phyloP scores from a whole-genome alignment of 2,888 invertebrate genomes.

The Athalia circularis region DNA sequence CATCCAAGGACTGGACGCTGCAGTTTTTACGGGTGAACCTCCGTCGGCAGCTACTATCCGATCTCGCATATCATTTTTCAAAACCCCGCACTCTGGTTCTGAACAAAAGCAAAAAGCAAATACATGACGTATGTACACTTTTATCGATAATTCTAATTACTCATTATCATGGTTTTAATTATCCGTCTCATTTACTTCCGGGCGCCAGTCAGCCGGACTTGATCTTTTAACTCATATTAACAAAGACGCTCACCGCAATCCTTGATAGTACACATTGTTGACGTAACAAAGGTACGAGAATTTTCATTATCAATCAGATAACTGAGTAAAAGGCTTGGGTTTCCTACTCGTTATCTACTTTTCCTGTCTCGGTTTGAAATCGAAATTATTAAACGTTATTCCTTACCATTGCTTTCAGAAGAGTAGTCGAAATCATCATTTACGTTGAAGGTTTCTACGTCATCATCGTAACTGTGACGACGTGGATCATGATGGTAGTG shows the following conservation, averaged over 20 bases:
- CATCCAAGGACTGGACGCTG: slow-evolving; percentile 56
- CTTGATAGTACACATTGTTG: no score
- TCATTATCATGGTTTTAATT: background rate
- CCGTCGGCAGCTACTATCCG: slow-evolving; percentile 50
- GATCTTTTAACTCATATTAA: background rate
- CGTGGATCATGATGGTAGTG: background rate
- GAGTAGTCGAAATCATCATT: background rate
- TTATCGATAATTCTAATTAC: background rate
- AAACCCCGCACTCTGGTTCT: slow-evolving; percentile 50
- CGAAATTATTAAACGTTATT: background rate
- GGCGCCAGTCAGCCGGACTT: background rate
- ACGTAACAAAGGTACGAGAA: no score
- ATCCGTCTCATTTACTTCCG: background rate
- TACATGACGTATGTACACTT: background rate
- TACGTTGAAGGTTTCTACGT: background rate
- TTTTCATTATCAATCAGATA: no score
- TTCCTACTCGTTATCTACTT: no score
- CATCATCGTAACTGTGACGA: slow-evolving; percentile 2
- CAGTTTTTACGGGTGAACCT: slow-evolving; percentile 53
- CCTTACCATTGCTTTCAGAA: background rate
- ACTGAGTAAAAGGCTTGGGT: no score
- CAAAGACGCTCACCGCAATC: background rate
- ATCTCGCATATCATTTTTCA: slow-evolving; percentile 37
- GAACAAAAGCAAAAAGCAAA: background rate
- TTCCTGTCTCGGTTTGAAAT: background rate